Base-by-base conservation (phyloP, 2,113 vertebrate species). In the Suncus etruscus region DNA sequence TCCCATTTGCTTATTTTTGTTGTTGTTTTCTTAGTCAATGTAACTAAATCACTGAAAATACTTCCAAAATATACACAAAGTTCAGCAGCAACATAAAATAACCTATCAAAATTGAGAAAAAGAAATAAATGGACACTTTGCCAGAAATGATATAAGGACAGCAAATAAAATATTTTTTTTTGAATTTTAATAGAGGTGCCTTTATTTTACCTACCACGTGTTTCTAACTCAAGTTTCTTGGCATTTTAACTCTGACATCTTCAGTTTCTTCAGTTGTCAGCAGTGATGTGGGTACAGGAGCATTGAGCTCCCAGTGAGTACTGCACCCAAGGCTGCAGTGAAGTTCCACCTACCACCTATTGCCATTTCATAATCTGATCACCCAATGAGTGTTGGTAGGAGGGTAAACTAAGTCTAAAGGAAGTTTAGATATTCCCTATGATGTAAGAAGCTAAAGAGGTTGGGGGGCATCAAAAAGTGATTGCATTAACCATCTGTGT, bases 121-220 rank as follows among this genome's bases (percentile, higher is more conserved):
- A 16, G 18, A 15, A 14, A 54, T 11, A 16, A 54, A 54, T 54
- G 54, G 2, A 10, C 11, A 54, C 54, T 54, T 54, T 15, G 18
- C 54, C 54, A 54, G 54, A 54, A 16, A 54, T 16, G 18, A 54
- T 54, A 16, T 54, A 54, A 15, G 54, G 18, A 54, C 54, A 54
- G 54, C 54, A 12, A 54, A 14, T 54, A 54, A 54, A 15, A 54
- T n/a, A n/a, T n/a, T n/a, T 54, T 80, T 25, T 93, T 95, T 86
- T 83, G 63, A 76, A 86, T 90, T 92, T 93, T 81, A 92, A 89
- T 89, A 79, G 65, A 63, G 83, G 85, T 73, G 73, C 39, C 48
- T 90, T 91, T 68, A 77, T 90, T 93, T 87, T 45, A 88, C 54
- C 31, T 69, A 94, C 74, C n/a, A 31, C 69, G 18, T 80, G n/a